Evolutionary conservation across 2,113 vertebrate genomes (phyloP).

Genomic region (Athene noctua): DNA sequence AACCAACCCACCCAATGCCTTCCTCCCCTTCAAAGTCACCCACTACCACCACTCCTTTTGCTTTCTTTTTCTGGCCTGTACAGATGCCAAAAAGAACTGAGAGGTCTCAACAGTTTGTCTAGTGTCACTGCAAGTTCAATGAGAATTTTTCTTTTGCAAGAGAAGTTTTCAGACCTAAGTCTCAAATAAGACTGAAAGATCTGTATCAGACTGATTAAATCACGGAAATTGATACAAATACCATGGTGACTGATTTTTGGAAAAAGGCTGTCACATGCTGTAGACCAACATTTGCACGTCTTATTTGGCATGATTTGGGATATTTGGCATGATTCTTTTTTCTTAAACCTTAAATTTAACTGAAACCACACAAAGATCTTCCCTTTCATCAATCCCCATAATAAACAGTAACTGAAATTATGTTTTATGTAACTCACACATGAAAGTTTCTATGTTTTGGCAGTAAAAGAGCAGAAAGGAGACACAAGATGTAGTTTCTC

Average conservation of each 20-base stretch:
- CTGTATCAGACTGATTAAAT: neutral
- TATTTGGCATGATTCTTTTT: neutral
- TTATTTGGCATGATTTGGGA: neutral
- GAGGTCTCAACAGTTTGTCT: neutral
- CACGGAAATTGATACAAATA: neutral
- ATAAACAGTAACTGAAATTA: neutral
- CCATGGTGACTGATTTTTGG: neutral
- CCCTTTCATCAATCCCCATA: neutral
- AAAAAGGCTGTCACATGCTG: neutral
- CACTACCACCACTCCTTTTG: neutral
- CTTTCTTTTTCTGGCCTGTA: neutral
- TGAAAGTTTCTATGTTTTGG: neutral
- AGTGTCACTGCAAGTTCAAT: neutral
- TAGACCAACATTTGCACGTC: neutral
- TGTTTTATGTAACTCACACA: neutral
- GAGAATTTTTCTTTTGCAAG: neutral
- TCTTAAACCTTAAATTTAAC: neutral
- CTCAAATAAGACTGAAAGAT: neutral
- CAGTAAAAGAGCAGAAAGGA: neutral
- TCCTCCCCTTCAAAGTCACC: neutral
- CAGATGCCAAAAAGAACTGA: neutral
- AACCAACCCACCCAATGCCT: neutral
- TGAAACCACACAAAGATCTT: neutral
- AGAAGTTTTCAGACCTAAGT: neutral
- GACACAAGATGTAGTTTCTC: neutral